Evolutionary conservation across 2,113 vertebrate genomes (phyloP), one percentile per base, ranked within the genome.

Genomic region (Plotosus lineatus): DNA sequence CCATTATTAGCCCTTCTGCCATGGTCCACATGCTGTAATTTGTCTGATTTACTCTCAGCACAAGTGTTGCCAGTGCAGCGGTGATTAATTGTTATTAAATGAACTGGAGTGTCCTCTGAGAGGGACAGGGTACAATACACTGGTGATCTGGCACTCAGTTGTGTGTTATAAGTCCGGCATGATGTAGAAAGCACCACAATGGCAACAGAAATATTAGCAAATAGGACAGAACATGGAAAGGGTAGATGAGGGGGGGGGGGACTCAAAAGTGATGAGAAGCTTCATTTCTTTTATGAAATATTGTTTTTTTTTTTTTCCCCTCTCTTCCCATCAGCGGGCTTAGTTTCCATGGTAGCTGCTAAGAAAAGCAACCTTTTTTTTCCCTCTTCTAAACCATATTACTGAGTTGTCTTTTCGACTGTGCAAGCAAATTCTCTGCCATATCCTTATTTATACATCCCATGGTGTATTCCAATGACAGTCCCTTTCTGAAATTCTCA

Each of bases 341-440:
- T 84, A 72, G 87, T 88, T 88, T 84, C 87, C 85, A 88, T 88
- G 83, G 87, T 77, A 85, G 84, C 87, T 38, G 77, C 75, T 86
- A 82, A 82, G 77, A 88, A 81, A 76, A 84, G 53, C 60, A 40
- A 19, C 23, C 65, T 79, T 79, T 78, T 84, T 84, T 60, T 58
- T 53, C 71, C 38, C 68, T 65, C 26, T 10, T 19, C 69, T 33
- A 82, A 79, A 77, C 66, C 56, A 72, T 53, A 77, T 82, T 82
- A 85, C 77, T 63, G 75, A 73, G 63, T 83, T 77, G 60, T 80
- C 42, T 76, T 78, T 55, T 58, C 51, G 31, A 68, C 69, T 51
- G 75, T 75, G 80, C 53, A 53, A 50, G 72, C 48, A 71, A 55
- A 79, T 33, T 55, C 46, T 80, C 17, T 36, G 17, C 46, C 66